Percentiles rank a stretch among this genome's conserved stretches.
Evolutionary conservation across 2,888 invertebrate species (phyloP).

Genomic region (Punctoribates punctum): DNA sequence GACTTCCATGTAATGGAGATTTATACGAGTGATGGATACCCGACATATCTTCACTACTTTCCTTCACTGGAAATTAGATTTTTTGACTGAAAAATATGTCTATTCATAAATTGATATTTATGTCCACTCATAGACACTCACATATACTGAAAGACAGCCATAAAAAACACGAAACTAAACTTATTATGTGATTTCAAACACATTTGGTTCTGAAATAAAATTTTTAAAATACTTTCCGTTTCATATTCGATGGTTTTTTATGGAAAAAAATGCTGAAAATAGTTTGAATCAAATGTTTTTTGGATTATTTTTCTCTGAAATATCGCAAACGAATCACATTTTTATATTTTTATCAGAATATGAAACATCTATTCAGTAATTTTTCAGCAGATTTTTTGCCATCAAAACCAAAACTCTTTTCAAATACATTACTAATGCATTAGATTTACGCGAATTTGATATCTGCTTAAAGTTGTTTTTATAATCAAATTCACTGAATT

Average conservation of each 20-base stretch:
- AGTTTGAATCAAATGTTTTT: too few relatives aligned
- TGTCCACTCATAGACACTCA: background rate
- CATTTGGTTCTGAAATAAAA: too few relatives aligned
- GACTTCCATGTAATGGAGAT: conserved; percentile 2
- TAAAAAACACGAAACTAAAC: background rate
- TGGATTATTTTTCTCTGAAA: too few relatives aligned
- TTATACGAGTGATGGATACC: conserved; percentile 13
- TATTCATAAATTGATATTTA: conserved; percentile 17
- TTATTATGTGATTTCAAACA: background rate
- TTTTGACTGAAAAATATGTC: background rate
- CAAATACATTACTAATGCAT: background rate
- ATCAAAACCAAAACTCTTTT: too few relatives aligned
- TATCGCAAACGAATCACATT: too few relatives aligned
- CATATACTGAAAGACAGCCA: too few relatives aligned
- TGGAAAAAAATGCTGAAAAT: too few relatives aligned
- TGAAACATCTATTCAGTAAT: too few relatives aligned
- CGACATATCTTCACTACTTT: background rate
- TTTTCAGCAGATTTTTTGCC: too few relatives aligned
- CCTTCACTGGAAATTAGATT: background rate
- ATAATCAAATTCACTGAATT: background rate
- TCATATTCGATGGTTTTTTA: too few relatives aligned
- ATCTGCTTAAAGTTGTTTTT: background rate
- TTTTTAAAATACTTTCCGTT: too few relatives aligned
- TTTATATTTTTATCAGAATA: too few relatives aligned
- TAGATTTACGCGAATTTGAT: background rate